Evolutionary conservation across 2,113 vertebrate genomes (phyloP).

Genomic region (Grallaria varia): DNA sequence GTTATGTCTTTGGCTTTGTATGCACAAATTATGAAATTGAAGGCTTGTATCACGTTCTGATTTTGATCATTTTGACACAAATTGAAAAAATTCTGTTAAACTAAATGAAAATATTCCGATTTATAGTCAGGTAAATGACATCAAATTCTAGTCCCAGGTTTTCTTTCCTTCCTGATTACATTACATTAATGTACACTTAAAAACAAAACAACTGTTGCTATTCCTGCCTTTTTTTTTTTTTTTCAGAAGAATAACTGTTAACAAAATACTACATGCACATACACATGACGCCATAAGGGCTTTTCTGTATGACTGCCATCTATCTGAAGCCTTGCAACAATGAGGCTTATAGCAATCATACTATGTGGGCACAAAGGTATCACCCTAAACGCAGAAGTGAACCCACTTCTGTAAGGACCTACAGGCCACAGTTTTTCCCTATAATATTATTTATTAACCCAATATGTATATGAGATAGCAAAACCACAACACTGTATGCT

Average conservation of each 20-base stretch:
- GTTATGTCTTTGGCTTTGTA: background rate
- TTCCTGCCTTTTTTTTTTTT: background rate
- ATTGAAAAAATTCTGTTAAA: conserved; percentile 51
- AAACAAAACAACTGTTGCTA: conserved; percentile 9
- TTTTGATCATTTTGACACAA: conserved; percentile 38
- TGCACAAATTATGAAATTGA: background rate
- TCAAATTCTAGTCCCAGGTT: conserved; percentile 28
- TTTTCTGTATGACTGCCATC: background rate
- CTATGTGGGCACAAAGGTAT: background rate
- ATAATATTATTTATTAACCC: background rate
- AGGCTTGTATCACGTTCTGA: background rate
- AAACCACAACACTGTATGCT: background rate
- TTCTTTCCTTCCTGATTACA: conserved; percentile 64
- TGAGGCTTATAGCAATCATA: background rate
- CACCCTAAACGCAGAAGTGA: background rate
- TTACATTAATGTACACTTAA: conserved; percentile 37
- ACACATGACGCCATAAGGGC: background rate
- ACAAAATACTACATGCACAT: background rate
- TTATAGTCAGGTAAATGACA: conserved; percentile 51
- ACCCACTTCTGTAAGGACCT: background rate
- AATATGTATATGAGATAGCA: background rate
- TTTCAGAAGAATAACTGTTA: background rate
- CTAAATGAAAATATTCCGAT: background rate
- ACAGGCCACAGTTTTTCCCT: background rate
- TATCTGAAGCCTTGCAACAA: background rate